phyloP scores from a whole-genome alignment of 2,113 vertebrate species.

The Microtus ochrogaster region DNA sequence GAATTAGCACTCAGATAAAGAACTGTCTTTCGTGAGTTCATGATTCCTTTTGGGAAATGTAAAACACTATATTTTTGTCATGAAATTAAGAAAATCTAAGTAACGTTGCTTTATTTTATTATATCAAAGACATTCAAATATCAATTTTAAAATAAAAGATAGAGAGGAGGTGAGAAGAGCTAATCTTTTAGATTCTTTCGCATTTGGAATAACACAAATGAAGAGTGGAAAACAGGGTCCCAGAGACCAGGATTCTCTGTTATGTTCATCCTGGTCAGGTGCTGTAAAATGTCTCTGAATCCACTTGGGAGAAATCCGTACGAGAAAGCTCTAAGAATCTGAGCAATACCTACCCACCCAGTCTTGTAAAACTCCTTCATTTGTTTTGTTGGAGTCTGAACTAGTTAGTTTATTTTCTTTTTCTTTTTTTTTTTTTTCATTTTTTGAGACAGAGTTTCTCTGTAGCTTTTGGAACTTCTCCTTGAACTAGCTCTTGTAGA shows the following conservation, averaged over 20 bases:
- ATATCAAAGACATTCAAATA: not conserved
- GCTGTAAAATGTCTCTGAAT: not conserved
- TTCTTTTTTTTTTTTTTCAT: too few relatives aligned
- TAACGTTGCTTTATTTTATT: not conserved
- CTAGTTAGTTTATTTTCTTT: not conserved
- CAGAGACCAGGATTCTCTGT: not conserved
- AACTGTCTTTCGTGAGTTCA: not conserved
- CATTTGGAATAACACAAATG: not conserved
- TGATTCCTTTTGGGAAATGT: not conserved
- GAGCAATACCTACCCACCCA: not conserved
- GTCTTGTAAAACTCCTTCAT: not conserved
- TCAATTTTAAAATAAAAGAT: not conserved
- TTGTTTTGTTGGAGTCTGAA: not conserved
- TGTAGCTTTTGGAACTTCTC: too few relatives aligned
- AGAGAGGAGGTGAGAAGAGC: not conserved
- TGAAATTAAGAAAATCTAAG: not conserved
- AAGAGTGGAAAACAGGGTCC: not conserved
- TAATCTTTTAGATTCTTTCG: not conserved
- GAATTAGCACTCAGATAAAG: not conserved
- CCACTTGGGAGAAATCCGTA: not conserved
- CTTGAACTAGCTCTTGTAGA: too few relatives aligned
- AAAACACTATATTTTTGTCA: not conserved
- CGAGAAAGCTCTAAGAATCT: not conserved
- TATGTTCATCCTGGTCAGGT: not conserved
- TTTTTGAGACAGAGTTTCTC: too few relatives aligned